Base-by-base conservation (phyloP, 53 echinoderm and acorn worm genomes). In the Crossaster papposus region DNA sequence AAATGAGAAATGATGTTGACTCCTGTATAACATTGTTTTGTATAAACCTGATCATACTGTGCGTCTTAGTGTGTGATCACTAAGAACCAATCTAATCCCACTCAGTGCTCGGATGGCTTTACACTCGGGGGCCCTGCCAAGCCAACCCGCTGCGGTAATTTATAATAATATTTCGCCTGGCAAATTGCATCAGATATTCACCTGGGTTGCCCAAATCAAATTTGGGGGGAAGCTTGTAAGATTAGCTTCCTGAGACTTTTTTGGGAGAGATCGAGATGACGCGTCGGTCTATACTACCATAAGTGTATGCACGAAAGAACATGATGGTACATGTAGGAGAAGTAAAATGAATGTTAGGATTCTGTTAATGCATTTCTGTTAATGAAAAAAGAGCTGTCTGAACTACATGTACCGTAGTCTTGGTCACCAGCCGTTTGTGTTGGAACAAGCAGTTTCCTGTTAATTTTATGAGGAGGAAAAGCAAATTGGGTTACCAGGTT, bases 121-220 rank as follows among this genome's bases (percentile, higher is more conserved):
- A 51, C 37, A 4, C 32, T 53, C 79, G 17, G 12, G 50, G 53
- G 3, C 10, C 85, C 51, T 54, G 55, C 80, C 55, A 15, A n/a
- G 32, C 23, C 58, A 23, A 32, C 64, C 35, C 28, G 77, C 87
- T 62, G 77, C 32, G 77, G 52, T 77, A 76, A 87, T 87, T 87
- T 87, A 28, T 72, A 76, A 87, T 87, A 87, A 87, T 87, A 54
- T 87, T 87, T 73, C 54, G 55, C 75, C 54, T 63, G 58, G 76
- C 87, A 76, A 87, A 87, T 87, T 75, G 75, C 75, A 87, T 87
- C 63, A 87, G 28, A 63, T 55, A 35, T 34, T 87, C 87, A 77
- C 76, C 77, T 87, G 76, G 87, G 87, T 77, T 51, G 28, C 75
- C 22, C 54, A 75, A 87, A 87, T 87, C 87, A 54, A 77, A 87